phyloP scores from a whole-genome alignment of 2,888 invertebrate species.

The Artemia sinica region DNA sequence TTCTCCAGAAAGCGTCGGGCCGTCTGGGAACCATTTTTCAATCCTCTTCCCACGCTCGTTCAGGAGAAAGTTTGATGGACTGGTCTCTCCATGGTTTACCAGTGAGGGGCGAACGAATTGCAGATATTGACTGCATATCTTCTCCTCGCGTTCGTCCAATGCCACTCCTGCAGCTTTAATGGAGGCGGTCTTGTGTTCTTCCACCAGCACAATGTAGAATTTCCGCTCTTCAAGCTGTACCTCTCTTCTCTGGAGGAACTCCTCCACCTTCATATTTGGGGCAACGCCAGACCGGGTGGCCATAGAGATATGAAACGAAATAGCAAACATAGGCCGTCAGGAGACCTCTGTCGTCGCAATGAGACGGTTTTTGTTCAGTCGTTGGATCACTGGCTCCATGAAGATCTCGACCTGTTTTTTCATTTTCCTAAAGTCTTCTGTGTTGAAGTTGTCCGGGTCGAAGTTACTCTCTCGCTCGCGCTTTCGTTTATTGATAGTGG shows the following conservation, averaged over 20 bases:
- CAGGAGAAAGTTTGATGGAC: too few relatives aligned
- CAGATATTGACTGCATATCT: background rate
- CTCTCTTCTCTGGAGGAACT: background rate
- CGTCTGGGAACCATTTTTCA: background rate
- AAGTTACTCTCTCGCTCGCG: background rate
- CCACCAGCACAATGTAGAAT: background rate
- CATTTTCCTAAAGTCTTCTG: background rate
- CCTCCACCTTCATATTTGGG: background rate
- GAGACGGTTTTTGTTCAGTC: background rate
- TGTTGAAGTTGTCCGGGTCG: background rate
- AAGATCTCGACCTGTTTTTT: background rate
- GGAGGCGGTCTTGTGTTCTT: background rate
- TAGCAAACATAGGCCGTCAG: background rate
- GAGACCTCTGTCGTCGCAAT: background rate
- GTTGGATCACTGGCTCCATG: background rate
- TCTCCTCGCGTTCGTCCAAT: background rate
- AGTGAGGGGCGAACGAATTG: background rate
- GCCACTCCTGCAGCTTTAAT: background rate
- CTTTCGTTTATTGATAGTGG: background rate
- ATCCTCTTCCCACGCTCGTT: background rate
- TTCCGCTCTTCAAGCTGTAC: too few relatives aligned
- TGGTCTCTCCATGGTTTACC: too few relatives aligned
- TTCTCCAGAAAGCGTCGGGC: too few relatives aligned
- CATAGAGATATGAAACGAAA: background rate
- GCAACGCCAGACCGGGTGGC: background rate